These are phyloP conservation scores for Pteropus alecto DNA, from an alignment of 2,113 vertebrate species.

Conservation along the genomic window DNA sequence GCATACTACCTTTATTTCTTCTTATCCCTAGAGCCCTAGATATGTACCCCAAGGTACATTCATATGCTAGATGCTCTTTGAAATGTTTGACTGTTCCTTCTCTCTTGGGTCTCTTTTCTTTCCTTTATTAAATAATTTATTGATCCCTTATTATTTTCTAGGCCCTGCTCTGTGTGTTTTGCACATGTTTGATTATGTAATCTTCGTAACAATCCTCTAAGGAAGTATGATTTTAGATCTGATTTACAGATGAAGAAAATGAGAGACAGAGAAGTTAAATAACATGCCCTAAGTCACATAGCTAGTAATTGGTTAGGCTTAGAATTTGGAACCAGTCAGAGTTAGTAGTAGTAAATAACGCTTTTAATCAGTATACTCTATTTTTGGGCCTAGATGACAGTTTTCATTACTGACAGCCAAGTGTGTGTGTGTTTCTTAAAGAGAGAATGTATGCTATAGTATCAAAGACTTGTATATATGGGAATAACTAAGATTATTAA, in stretches of 20 bases:
- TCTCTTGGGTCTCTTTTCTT: background rate
- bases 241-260: background rate
- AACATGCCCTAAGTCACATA: background rate
- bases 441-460: background rate
- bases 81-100: background rate
- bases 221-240: background rate
- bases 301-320: background rate
- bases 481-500: background rate
- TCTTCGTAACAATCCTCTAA: background rate
- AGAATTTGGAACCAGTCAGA: background rate
- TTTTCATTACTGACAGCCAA: background rate
- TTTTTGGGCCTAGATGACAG: background rate
- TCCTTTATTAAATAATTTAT: constrained; percentile 10
- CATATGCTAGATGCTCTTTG: background rate
- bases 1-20: background rate
- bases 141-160: background rate
- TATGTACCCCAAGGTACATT: background rate
- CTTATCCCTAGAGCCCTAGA: background rate
- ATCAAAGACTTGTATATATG: background rate
- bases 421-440: background rate
- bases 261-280: background rate
- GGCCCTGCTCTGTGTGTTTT: background rate
- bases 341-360: background rate
- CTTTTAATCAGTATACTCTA: background rate
- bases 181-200: background rate